Base-by-base conservation (phyloP, 2,113 vertebrate species). In the Onychorhynchus coronatus region DNA sequence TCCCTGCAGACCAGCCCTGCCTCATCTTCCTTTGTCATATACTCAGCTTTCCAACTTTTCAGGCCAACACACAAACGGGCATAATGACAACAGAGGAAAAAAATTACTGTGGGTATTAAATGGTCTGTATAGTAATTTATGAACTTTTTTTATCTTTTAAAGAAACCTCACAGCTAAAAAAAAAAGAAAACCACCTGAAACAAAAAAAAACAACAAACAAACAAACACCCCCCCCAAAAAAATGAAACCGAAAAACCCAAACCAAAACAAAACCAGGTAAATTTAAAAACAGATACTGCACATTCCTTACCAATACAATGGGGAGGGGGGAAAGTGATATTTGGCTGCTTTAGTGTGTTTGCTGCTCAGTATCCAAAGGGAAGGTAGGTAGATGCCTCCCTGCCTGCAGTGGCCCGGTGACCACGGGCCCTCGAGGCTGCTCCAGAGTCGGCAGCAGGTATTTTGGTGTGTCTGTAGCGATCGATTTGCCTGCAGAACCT, bases 311-410 rank as follows among this genome's bases (percentile, higher is more conserved):
- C 16, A 30, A 1, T 61, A 25, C 21, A 33, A 9, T 14, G 4
- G 4, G 19, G 5, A 39, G 2, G 12, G 8, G 3, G 15, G n/a
- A 37, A 37, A 63, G 33, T 0, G 1, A 35, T 24, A 22, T 62
- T 39, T 42, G 79, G 24, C n/a, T 81, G 39, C 27, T 28, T 28
- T 52, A 18, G 30, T 9, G 5, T 12, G 25, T 18, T 44, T 85
- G 33, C 42, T 91, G 63, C 70, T 70, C 49, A 30, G 27, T 44
- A 20, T 2, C 13, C 8, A 1, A 41, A 68, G 46, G 37, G 24
- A 8, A 12, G 58, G 68, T 13, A 11, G 0, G 0, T 6, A 53
- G 75, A 10, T n/a, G 37, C 30, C 41, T 28, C 4, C 0, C 24
- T 63, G 70, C 52, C 70, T 20, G 74, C 3, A 5, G 78, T n/a